Evolutionary conservation across 2,888 invertebrate genomes (phyloP).

Genomic region (Phasia obesa): DNA sequence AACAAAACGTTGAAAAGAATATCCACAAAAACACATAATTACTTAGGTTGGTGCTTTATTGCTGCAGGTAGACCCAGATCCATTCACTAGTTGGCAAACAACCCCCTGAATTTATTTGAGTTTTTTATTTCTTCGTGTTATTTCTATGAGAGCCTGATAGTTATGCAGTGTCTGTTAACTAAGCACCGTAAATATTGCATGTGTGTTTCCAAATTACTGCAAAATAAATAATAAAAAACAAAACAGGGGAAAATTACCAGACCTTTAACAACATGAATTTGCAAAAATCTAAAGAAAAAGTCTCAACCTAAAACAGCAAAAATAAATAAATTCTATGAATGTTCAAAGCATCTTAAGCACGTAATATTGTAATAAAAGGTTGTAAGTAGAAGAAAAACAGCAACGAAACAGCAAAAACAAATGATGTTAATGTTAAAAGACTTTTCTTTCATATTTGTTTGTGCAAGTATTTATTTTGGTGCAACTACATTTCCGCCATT

Average conservation of each 20-base stretch:
- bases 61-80: constrained; percentile 1
- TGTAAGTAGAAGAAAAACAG: constrained; percentile 48
- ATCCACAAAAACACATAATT: constrained; percentile 46
- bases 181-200: constrained; percentile 68
- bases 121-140: constrained; percentile 22
- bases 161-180: constrained; percentile 48
- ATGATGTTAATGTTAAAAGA: constrained; percentile 61
- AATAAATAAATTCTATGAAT: constrained; percentile 51
- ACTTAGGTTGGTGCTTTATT: constrained; percentile 32
- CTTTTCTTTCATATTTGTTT: constrained; percentile 34
- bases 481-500: constrained; percentile 47
- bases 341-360: constrained; percentile 62
- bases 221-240: too few relatives aligned
- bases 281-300: constrained; percentile 42
- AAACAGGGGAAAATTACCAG: constrained; percentile 59
- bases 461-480: constrained; percentile 8
- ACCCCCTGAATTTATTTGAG: constrained; percentile 40
- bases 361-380: constrained; percentile 70
- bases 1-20: constrained; percentile 3
- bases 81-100: constrained; percentile 31
- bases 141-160: constrained; percentile 29
- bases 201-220: constrained; percentile 26
- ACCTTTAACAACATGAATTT: constrained; percentile 65
- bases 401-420: constrained; percentile 32
- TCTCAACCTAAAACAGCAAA: constrained; percentile 38